Evolutionary conservation across 2,113 vertebrate species (phyloP).

Genomic region (Hystrix brachyura): DNA sequence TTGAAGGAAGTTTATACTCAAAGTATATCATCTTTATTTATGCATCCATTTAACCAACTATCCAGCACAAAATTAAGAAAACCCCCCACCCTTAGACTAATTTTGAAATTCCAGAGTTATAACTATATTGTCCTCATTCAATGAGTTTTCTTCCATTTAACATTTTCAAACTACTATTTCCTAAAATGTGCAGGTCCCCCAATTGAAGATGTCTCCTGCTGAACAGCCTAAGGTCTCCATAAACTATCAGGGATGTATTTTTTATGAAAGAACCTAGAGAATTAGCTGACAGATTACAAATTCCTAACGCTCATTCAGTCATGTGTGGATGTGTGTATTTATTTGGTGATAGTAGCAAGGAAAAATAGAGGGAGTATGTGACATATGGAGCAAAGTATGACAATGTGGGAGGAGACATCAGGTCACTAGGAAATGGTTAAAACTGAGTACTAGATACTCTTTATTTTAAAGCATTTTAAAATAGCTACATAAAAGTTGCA

Average conservation of each 20-base stretch:
- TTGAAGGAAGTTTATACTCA: neutral
- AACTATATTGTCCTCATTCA: neutral
- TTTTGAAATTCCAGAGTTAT: neutral
- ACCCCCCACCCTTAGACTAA: neutral
- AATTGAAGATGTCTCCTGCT: neutral
- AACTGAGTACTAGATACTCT: neutral
- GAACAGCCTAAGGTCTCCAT: neutral
- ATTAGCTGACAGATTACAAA: neutral
- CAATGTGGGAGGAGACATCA: neutral
- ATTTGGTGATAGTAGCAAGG: neutral
- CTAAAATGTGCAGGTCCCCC: neutral
- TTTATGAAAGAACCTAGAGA: slow-evolving; percentile 17
- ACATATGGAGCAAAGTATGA: neutral
- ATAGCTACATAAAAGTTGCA: neutral
- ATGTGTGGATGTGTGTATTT: neutral
- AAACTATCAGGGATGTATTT: neutral
- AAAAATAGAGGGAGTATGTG: neutral
- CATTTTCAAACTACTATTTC: neutral
- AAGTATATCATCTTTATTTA: neutral
- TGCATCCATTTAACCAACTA: neutral
- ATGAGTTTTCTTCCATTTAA: neutral
- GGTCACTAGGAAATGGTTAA: neutral
- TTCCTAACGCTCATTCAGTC: neutral
- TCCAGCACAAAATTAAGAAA: neutral
- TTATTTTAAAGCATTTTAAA: neutral